These are phyloP conservation scores for Paelopatides confundens DNA, from an alignment of 53 echinoderm and acorn worm species.

Conservation along the genomic window DNA sequence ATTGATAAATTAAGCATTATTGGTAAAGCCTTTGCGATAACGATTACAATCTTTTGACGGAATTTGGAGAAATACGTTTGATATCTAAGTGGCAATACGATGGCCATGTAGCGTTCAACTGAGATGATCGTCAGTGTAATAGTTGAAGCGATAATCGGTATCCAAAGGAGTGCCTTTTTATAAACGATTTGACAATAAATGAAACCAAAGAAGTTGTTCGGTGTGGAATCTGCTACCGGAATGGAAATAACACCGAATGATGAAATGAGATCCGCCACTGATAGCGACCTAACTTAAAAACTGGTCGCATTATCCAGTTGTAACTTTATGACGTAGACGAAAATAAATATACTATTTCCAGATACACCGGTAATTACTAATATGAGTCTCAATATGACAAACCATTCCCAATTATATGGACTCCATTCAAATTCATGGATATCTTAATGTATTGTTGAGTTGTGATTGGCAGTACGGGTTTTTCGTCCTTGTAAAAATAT, in stretches of 20 bases:
- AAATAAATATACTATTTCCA: neutral
- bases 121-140: neutral
- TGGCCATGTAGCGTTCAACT: neutral
- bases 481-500: too few relatives aligned
- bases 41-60: neutral
- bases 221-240: neutral
- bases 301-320: conserved; percentile 16
- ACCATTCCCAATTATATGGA: too few relatives aligned
- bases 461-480: too few relatives aligned
- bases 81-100: neutral
- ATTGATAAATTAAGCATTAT: neutral
- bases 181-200: neutral
- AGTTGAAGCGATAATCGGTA: neutral
- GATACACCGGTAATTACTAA: too few relatives aligned
- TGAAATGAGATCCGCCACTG: conserved; percentile 41
- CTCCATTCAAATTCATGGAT: too few relatives aligned
- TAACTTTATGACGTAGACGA: neutral
- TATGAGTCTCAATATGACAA: too few relatives aligned
- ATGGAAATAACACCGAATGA: neutral
- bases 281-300: conserved; percentile 60
- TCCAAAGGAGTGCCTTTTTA: neutral
- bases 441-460: too few relatives aligned
- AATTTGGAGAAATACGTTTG: neutral
- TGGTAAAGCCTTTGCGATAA: neutral
- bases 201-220: neutral